A percentile compares a stretch with the other conserved stretches of the same genome.
Conservation (phyloP, 2,113 vertebrate species). For the Serilophus lunatus region DNA sequence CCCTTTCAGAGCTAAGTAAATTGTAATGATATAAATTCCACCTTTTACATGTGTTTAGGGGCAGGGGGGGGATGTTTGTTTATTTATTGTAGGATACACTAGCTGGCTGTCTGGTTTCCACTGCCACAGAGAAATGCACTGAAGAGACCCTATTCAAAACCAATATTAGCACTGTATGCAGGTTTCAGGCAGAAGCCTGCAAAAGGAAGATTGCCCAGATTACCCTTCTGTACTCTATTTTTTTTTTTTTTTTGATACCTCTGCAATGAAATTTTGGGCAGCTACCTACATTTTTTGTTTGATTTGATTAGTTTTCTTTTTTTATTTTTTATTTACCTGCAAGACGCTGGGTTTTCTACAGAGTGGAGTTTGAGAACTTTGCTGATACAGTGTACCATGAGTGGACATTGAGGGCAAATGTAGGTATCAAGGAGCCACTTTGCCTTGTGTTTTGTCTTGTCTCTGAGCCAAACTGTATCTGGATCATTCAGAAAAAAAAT, state of each 20-base stretch:
- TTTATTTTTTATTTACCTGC: too few species aligned
- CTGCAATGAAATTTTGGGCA: neutral
- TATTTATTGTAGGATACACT: constrained; percentile 52
- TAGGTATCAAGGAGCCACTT: neutral
- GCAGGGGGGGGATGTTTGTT: constrained; percentile 11
- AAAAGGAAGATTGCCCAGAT: neutral
- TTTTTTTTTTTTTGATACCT: neutral
- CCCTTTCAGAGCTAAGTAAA: constrained; percentile 28
- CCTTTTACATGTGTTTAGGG: constrained; percentile 25
- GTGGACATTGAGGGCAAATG: neutral
- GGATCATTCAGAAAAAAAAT: neutral
- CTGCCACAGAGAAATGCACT: neutral
- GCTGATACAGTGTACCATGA: neutral
- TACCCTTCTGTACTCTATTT: neutral
- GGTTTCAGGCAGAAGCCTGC: neutral
- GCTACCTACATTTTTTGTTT: neutral
- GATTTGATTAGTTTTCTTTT: neutral
- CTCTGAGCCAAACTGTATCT: neutral
- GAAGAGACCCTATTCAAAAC: constrained; percentile 39
- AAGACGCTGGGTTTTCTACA: neutral
- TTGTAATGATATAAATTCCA: neutral
- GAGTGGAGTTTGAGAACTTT: neutral
- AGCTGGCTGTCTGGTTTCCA: constrained; percentile 14
- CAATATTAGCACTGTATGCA: neutral
- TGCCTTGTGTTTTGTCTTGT: neutral